Conservation (phyloP, 1,140 invertebrate genomes). For the Heliconius hewitsoni region DNA sequence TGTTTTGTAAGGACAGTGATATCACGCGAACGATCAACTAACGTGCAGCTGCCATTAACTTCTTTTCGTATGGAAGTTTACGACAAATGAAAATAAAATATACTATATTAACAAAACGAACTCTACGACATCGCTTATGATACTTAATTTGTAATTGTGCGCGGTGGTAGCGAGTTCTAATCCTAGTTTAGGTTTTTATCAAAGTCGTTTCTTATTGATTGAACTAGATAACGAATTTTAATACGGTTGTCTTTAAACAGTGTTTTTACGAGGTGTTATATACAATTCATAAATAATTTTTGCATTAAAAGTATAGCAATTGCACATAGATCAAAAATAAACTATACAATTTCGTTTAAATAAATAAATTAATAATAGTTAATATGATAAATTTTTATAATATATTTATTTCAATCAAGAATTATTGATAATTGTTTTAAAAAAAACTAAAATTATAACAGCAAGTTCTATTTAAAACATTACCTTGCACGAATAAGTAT, state of each 20-base stretch:
- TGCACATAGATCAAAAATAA: too few species aligned
- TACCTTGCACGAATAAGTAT: conserved; percentile 13
- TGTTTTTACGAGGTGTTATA: too few species aligned
- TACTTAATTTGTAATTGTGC: too few species aligned
- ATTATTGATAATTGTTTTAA: background rate
- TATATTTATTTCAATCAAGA: too few species aligned
- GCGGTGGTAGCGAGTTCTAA: background rate
- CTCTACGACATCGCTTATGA: background rate
- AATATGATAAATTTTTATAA: too few species aligned
- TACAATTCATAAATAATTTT: too few species aligned
- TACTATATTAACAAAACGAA: background rate
- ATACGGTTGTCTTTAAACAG: too few species aligned
- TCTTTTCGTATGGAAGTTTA: conserved; percentile 46
- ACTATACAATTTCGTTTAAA: too few species aligned
- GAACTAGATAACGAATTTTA: too few species aligned
- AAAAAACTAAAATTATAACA: background rate
- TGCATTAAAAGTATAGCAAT: too few species aligned
- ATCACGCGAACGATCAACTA: conserved; percentile 59
- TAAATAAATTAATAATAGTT: too few species aligned
- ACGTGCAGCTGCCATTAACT: conserved; percentile 62
- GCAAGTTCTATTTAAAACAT: background rate
- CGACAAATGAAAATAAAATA: background rate
- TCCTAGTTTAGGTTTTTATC: background rate
- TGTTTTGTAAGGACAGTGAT: conserved; percentile 70
- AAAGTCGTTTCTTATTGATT: too few species aligned